These are phyloP conservation scores for Solen grandis DNA, from an alignment of 1,140 invertebrate genomes.

Conservation along the genomic window DNA sequence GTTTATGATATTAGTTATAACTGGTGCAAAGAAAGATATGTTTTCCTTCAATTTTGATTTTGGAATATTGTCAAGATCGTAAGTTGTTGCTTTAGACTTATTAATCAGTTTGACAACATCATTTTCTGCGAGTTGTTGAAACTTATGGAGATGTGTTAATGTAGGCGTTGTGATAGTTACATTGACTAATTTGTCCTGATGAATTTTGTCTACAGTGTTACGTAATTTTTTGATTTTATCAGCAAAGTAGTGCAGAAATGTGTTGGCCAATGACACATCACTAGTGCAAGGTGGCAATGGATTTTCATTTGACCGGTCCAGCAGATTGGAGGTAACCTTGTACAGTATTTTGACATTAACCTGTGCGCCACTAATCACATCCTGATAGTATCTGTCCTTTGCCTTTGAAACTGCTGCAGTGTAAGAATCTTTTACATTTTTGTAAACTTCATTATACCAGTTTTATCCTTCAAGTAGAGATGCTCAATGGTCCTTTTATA, in stretches of 20 bases:
- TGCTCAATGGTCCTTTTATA: too few species aligned
- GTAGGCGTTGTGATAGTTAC: neutral
- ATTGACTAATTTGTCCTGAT: neutral
- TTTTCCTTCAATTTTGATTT: neutral
- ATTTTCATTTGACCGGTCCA: too few species aligned
- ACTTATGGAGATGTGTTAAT: constrained; percentile 17
- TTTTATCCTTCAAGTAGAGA: too few species aligned
- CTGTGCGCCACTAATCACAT: too few species aligned
- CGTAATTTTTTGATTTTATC: neutral
- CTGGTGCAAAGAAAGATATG: neutral
- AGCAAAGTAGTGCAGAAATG: neutral
- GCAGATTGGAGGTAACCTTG: too few species aligned
- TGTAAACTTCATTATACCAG: neutral
- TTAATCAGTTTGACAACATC: constrained; percentile 10
- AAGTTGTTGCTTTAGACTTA: too few species aligned
- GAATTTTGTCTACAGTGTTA: neutral
- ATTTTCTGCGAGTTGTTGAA: constrained; percentile 8
- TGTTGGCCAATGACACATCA: neutral
- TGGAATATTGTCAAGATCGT: neutral
- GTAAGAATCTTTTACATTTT: neutral
- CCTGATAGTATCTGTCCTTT: neutral
- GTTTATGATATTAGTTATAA: constrained; percentile 4
- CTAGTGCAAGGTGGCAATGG: too few species aligned
- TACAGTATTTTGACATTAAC: too few species aligned
- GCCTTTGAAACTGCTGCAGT: neutral